Percentiles rank a stretch among this genome's conserved stretches.
phyloP scores from a whole-genome alignment of 2,797 vertebrate genomes.

The Silurus lanzhouensis region DNA sequence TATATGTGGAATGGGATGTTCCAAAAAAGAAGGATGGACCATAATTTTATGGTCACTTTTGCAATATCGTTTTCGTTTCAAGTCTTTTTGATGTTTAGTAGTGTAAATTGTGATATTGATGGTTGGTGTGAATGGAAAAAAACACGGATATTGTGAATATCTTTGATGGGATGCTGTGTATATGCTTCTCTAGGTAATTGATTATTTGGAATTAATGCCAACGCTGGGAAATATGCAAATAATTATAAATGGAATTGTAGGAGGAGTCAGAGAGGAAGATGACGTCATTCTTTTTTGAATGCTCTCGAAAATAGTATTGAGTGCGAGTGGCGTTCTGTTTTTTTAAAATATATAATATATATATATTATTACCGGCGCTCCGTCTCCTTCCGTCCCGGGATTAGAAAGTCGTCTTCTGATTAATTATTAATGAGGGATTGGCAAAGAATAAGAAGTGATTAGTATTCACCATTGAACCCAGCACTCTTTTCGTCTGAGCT shows the following conservation, averaged over 20 bases:
- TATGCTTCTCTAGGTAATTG: no score
- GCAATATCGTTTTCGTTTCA: no score
- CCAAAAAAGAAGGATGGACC: no score
- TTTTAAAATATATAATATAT: neutral
- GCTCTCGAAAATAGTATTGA: neutral
- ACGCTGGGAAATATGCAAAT: no score
- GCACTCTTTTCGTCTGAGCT: neutral
- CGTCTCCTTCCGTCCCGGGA: slow-evolving; percentile 42
- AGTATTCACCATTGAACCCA: slow-evolving; percentile 53
- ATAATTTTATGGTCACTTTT: no score
- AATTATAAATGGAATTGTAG: neutral
- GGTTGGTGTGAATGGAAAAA: neutral
- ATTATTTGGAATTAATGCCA: no score
- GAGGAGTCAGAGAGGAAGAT: neutral
- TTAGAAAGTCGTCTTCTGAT: slow-evolving; percentile 59
- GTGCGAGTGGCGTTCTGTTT: neutral
- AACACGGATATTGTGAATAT: neutral
- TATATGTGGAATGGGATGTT: no score
- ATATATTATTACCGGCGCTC: neutral
- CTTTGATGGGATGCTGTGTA: neutral
- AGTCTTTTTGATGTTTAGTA: no score
- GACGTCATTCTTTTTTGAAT: neutral
- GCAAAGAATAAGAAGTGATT: slow-evolving; percentile 55
- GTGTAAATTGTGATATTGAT: neutral
- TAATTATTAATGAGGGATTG: slow-evolving; percentile 61